Evolutionary conservation across 2,797 vertebrate genomes (phyloP), one percentile per base, ranked within the genome.

Genomic region (Anguilla pacifica): DNA sequence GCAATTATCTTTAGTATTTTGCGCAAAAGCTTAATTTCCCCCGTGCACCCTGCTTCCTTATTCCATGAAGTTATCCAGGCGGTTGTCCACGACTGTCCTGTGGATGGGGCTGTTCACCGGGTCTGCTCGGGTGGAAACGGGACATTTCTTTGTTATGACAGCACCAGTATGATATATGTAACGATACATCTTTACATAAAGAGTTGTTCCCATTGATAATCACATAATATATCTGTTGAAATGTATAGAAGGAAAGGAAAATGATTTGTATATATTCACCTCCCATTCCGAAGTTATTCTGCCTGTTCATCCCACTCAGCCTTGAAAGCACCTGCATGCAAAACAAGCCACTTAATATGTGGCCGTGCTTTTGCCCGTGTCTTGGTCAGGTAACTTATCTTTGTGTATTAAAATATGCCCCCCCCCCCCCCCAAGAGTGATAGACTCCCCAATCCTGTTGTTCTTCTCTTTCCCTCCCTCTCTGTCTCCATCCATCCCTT

Each of bases 31-130:
- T 3, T 11, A 25, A 43, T 43, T 77, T 74, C 9, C 13, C 72
- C 72, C 0, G 31, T 77, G 72, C n/a, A 70, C 15, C 3, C 0
- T 0, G 0, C 35, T 6, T 3, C 22, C n/a, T 92, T 79, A 94
- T 86, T 86, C 90, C 89, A 94, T 83, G 61, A 57, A 86, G 89
- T 94, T 94, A 88, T 3, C 88, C 70, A 19, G 72, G 17, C 0
- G 87, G 43, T n/a, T 17, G 0, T 87, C 83, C 0, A 0, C 15
- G 3, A 6, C 0, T 39, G 51, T 85, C 19, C 43, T 79, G 3
- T 35, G 84, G 83, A 67, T 83, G 22, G 11, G 43, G 88, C 59
- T 28, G 85, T 17, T 59, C 7, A 85, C 9, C 35, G 85, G 86
- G 39, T 74, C 90, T 91, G 86, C 25, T 82, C 84, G 84, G 84